These are phyloP conservation scores for Drosophila pandora DNA, from an alignment of 1,140 invertebrate genomes.

Conservation along the genomic window DNA sequence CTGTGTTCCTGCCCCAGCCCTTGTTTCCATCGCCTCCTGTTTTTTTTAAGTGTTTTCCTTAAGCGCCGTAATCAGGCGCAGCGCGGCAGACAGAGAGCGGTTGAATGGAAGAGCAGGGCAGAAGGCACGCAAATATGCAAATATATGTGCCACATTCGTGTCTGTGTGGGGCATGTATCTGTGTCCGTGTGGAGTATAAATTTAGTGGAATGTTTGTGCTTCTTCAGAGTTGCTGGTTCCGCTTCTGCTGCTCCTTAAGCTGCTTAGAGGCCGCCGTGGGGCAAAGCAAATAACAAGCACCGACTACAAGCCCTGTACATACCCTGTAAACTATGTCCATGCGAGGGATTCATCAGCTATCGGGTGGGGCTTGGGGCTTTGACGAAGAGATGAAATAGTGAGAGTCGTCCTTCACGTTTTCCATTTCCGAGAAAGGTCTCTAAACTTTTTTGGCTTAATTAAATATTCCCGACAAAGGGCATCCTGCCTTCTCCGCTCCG, in stretches of 20 bases:
- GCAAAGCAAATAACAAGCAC: constrained; percentile 70
- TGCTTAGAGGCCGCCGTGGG: constrained; percentile 67
- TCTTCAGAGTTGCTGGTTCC: constrained; percentile 33
- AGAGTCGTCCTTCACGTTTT: too few relatives aligned
- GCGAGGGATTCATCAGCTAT: background rate
- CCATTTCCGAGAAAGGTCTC: too few relatives aligned
- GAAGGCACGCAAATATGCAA: constrained; percentile 81
- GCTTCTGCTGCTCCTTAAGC: constrained; percentile 65
- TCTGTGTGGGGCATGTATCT: constrained; percentile 43
- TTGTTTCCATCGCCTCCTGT: background rate
- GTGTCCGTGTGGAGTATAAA: constrained; percentile 33
- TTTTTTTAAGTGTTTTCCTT: constrained; percentile 80
- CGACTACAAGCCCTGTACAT: constrained; percentile 33
- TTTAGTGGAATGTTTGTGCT: constrained; percentile 45
- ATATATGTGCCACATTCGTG: constrained; percentile 51
- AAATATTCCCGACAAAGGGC: background rate
- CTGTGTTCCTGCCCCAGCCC: constrained; percentile 2
- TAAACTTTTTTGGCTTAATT: background rate
- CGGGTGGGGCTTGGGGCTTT: background rate
- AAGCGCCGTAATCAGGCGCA: constrained; percentile 81
- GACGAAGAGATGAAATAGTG: background rate
- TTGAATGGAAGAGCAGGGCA: background rate
- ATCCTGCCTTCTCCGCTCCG: background rate
- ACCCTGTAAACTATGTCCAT: constrained; percentile 36
- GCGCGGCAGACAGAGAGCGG: constrained; percentile 37